Evolutionary conservation across 53 echinoderm and acorn worm genomes (phyloP).

Genomic region (Actinopyga echinites): DNA sequence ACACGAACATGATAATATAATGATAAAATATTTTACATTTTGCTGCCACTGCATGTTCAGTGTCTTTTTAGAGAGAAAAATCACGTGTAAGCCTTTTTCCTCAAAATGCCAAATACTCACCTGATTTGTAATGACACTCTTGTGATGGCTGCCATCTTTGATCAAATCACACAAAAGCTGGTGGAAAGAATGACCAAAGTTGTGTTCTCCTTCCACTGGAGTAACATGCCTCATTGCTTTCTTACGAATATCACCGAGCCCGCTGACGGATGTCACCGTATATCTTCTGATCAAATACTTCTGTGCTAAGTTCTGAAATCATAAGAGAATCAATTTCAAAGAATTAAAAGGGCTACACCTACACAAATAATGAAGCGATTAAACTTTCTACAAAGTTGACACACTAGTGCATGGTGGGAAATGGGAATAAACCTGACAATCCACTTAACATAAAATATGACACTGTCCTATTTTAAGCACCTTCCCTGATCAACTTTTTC

Average conservation of each 20-base stretch:
- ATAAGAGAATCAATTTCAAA: not conserved
- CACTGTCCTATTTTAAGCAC: no score
- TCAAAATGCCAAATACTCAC: not conserved
- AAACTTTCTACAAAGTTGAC: no score
- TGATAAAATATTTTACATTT: no score
- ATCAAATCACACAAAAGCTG: not conserved
- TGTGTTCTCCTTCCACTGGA: not conserved
- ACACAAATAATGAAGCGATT: no score
- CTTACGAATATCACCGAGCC: not conserved
- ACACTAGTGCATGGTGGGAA: no score
- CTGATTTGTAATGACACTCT: constrained; percentile 8
- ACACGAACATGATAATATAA: no score
- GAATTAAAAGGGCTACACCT: no score
- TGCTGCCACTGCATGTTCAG: no score
- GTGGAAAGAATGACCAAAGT: not conserved
- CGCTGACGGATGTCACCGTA: not conserved
- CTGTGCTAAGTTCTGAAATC: not conserved
- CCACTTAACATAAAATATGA: no score
- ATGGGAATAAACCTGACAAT: no score
- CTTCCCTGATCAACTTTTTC: not conserved
- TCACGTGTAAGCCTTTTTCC: not conserved
- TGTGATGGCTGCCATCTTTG: constrained; percentile 1
- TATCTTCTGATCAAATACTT: constrained; percentile 11
- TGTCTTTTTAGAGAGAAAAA: not conserved
- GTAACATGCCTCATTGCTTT: not conserved